These are phyloP conservation scores for Orius insidiosus DNA, from an alignment of 1,140 invertebrate species.

Conservation along the genomic window DNA sequence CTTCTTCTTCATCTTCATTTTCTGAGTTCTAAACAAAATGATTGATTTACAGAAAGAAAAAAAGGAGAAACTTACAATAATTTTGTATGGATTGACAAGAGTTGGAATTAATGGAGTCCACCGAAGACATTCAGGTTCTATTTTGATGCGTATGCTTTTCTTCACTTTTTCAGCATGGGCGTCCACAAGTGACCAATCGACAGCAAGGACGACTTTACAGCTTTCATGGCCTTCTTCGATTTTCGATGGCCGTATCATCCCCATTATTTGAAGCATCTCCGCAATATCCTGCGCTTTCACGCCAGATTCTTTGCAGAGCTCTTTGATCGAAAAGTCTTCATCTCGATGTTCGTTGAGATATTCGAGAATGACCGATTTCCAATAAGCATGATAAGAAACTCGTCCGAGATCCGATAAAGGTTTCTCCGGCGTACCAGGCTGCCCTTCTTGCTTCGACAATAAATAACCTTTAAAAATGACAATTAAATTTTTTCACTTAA, in stretches of 20 bases:
- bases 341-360: conserved; percentile 46
- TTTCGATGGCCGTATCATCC: conserved; percentile 34
- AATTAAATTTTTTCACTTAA: not conserved
- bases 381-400: conserved; percentile 91
- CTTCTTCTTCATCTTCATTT: conserved; percentile 22
- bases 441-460: conserved; percentile 81
- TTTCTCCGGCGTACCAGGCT: conserved; percentile 93
- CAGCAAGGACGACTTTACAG: conserved; percentile 38
- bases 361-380: conserved; percentile 83
- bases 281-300: conserved; percentile 86
- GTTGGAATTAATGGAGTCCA: conserved; percentile 78
- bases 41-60: no score
- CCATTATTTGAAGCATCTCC: conserved; percentile 64
- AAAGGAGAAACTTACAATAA: no score
- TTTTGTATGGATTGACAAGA: conserved; percentile 27
- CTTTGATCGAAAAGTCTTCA: conserved; percentile 41
- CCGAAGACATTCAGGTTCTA: conserved; percentile 75
- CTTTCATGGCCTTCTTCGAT: conserved; percentile 33
- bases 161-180: conserved; percentile 52
- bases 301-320: conserved; percentile 62
- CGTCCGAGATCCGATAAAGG: conserved; percentile 88
- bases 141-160: conserved; percentile 49
- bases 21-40: no score
- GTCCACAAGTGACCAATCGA: conserved; percentile 73
- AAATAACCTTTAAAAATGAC: conserved; percentile 54